Evolutionary conservation across 2,888 invertebrate species (phyloP), one percentile per base, ranked within the genome.

Genomic region (Listrodromus nycthemerus): DNA sequence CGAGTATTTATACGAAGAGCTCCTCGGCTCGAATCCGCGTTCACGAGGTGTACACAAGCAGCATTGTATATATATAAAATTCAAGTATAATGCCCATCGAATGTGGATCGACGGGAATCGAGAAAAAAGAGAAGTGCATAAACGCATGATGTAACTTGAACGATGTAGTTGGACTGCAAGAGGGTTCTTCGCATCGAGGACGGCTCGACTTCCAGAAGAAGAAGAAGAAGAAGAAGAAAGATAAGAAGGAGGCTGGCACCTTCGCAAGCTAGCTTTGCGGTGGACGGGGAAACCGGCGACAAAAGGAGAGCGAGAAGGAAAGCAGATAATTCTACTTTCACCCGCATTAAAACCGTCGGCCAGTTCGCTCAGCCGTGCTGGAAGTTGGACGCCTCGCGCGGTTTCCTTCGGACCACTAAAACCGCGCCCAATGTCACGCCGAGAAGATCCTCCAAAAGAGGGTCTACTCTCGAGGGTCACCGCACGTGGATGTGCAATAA

Each of bases 1-100:
- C 87, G 81, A 69, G 86, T 88, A 89, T 89, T 89, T 89, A 89
- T 89, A 89, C 87, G 83, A 83, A 41, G 82, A 80, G 65, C 74
- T 75, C 58, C 45, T 27, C 41, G 58, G 45, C 24, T 37, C 19
- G 37, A 41, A 24, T 30, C 13, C n/a, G 58, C 37, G 58, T 21
- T 24, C n/a, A 24, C 33, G 24, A 30, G 33, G 33, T 33, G 2
- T 58, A 10, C n/a, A 58, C 58, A 37, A 45, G n/a, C 7, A 21
- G 58, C 41, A n/a, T 48, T 27, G n/a, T 61, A 24, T 58, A 58
- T 41, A 50, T 58, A 19, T 58, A 48, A 52, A 48, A 33, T 10
- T 24, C 55, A 55, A 45, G 24, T 50, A 13, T 63, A 74, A 67
- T 73, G 48, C 52, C 24, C 61, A 76, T 81, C 76, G 81, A 81